These are phyloP conservation scores for Phortica variegata DNA, from an alignment of 1,140 invertebrate species.

Conservation along the genomic window DNA sequence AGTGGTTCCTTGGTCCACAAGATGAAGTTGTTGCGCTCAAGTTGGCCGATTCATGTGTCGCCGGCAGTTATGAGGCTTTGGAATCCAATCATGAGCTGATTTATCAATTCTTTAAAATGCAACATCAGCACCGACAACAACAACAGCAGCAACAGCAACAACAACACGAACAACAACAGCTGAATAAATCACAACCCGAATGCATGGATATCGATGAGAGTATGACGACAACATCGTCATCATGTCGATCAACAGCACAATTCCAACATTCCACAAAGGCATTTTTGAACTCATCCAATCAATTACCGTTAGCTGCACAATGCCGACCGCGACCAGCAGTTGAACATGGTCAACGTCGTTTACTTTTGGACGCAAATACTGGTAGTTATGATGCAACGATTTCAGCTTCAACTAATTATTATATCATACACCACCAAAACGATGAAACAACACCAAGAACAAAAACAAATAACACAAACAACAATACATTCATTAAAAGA, in stretches of 20 bases:
- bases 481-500: too few relatives aligned
- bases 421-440: constrained; percentile 20
- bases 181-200: constrained; percentile 17
- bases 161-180: constrained; percentile 19
- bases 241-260: constrained; percentile 27
- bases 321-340: constrained; percentile 24
- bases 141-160: constrained; percentile 28
- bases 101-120: constrained; percentile 38
- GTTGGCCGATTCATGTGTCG: constrained; percentile 8
- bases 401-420: constrained; percentile 26
- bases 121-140: constrained; percentile 24
- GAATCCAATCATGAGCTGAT: constrained; percentile 28
- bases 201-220: constrained; percentile 47
- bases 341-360: constrained; percentile 31
- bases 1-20: constrained; percentile 84
- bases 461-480: background rate
- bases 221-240: constrained; percentile 19
- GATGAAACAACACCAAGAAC: background rate
- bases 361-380: constrained; percentile 48
- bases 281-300: background rate
- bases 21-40: constrained; percentile 55
- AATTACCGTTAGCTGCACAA: constrained; percentile 23
- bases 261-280: constrained; percentile 41
- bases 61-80: background rate
- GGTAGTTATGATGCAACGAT: constrained; percentile 42